phyloP scores from a whole-genome alignment of 2,797 vertebrate species.

The Lepidocolaptes lacrymiger region DNA sequence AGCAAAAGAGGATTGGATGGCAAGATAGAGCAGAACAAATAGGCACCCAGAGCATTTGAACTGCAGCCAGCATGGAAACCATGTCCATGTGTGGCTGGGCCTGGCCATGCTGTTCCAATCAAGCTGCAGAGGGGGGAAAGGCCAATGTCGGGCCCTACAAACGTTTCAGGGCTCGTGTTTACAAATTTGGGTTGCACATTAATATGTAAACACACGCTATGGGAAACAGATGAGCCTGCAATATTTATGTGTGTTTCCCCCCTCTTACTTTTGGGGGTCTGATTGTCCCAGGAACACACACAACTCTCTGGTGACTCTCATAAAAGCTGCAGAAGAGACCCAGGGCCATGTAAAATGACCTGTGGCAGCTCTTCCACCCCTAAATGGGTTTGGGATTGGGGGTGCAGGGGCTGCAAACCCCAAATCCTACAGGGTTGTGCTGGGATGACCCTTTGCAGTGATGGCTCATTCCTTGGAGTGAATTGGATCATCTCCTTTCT shows the following conservation, averaged over 20 bases:
- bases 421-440: accelerated
- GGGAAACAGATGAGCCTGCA: slow-evolving; percentile 67
- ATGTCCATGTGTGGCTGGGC: slow-evolving; percentile 50
- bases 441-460: not conserved
- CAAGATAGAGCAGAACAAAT: slow-evolving; percentile 68
- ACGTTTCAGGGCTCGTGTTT: slow-evolving; percentile 75
- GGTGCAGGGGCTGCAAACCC: not conserved
- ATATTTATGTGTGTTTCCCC: slow-evolving; percentile 33
- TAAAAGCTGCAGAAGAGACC: not conserved
- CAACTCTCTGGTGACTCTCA: not conserved
- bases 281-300: slow-evolving; percentile 27
- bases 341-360: not conserved
- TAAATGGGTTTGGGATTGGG: not conserved
- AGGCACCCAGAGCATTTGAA: slow-evolving; percentile 68
- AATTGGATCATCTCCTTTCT: not conserved
- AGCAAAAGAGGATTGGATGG: slow-evolving; percentile 70
- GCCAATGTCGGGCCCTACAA: slow-evolving; percentile 59
- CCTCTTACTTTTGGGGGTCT: not conserved
- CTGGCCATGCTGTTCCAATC: slow-evolving; percentile 78
- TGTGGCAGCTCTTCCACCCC: accelerated
- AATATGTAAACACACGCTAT: slow-evolving; percentile 75
- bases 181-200: slow-evolving; percentile 80
- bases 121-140: slow-evolving; percentile 63
- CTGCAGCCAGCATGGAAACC: slow-evolving; percentile 61
- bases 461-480: not conserved